Base-by-base conservation (phyloP, 1,140 invertebrate genomes). In the Maniola jurtina region DNA sequence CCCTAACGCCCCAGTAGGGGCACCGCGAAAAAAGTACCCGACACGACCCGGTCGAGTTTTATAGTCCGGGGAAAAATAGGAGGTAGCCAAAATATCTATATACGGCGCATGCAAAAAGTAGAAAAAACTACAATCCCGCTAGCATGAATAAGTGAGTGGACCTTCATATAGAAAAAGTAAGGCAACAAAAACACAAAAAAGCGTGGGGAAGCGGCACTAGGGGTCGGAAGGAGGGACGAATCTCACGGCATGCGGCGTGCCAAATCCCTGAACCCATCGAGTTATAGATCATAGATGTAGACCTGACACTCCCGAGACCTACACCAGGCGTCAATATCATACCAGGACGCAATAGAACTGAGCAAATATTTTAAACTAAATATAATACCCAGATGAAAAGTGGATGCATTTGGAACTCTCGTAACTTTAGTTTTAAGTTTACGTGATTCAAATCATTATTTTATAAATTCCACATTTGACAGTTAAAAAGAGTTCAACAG, bases 141-240 rank as follows among this genome's bases (percentile, higher is more conserved):
- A 83, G 85, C 84, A 90, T 88, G 88, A 90, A 88, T 88, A 90
- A 90, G 81, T 90, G 88, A 90, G 85, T 84, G 82, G 81, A 88
- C 83, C 80, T 83, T 86, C 85, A 88, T 88, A 88, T 84, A 88
- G 83, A 86, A 90, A 86, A 87, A 84, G 75, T 75, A 81, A 82
- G 73, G 73, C 77, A 86, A 86, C 77, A 85, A 86, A 87, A 89
- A 86, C 76, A 81, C 77, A 76, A 82, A 79, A 75, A 74, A 68
- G 72, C 72, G 73, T 75, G 80, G 77, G 83, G 78, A 76, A 68
- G 76, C 69, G 69, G 64, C 54, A 64, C 70, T 72, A 78, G 76
- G 78, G 78, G 76, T 66, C 71, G 74, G 72, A 71, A 72, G 71
- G 74, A 71, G 72, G 70, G 74, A 67, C 68, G 68, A 67, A 71